Base-by-base conservation (phyloP, 2,888 invertebrate species). In the Caenorhabditis doughertyi region DNA sequence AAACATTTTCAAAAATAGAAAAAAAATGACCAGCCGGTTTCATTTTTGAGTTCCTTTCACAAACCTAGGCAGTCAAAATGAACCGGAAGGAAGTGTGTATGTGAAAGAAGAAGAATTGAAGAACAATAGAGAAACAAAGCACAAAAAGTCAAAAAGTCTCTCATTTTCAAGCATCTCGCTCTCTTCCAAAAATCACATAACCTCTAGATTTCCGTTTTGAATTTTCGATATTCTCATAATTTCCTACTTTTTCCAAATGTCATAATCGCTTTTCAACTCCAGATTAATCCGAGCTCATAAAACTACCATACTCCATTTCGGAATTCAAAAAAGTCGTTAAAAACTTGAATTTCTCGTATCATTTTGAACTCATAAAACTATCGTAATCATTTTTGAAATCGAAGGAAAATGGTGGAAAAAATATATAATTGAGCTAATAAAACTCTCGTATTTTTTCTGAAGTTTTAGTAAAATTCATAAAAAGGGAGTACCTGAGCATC, bases 401-500 rank as follows among this genome's bases (percentile, higher is more conserved):
- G n/a, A n/a, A n/a, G n/a, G n/a, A n/a, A n/a, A n/a, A n/a, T n/a
- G n/a, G n/a, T n/a, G n/a, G n/a, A n/a, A n/a, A n/a, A n/a, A n/a
- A n/a, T n/a, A n/a, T n/a, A n/a, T n/a, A n/a, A n/a, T n/a, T n/a
- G n/a, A 32, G 16, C 4, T 39, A 9, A 13, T 39, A 8, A 39
- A 39, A 9, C 9, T 39, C 9, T 39, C 39, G 39, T 39, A 39
- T 9, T 32, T 9, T 39, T 16, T 16, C 9, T n/a, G n/a, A n/a
- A n/a, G n/a, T 16, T 16, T 16, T 13, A 8, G 3, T 39, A 39
- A 60, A 60, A 39, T 1, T 16, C 60, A 39, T 39, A 62, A 44
- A 47, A 27, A 47, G n/a, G n/a, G n/a, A 27, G 39, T 39, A 81
- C 81, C 76, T 81, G 58, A 21, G 81, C 56, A 71, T 81, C 81